Conservation (phyloP, 2,888 invertebrate species). For the Patella ulyssiponensis region DNA sequence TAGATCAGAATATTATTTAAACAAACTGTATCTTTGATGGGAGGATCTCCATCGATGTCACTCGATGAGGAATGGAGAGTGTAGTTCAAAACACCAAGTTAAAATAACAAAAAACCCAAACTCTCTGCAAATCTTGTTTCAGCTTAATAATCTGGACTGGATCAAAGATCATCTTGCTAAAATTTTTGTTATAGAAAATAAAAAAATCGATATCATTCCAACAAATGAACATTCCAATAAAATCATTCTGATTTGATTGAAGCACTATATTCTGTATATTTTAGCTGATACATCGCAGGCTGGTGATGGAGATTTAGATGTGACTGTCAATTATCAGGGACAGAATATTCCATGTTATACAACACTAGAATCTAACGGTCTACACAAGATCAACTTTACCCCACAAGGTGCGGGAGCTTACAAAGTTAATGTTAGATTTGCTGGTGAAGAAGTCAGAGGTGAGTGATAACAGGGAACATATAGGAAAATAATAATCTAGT, state of each 20-base stretch:
- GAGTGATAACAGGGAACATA: constrained; percentile 22
- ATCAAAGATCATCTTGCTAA: too few species aligned
- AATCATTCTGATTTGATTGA: too few species aligned
- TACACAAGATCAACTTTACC: constrained; percentile 75
- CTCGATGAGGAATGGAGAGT: background rate
- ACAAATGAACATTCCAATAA: too few species aligned
- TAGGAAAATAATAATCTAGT: background rate
- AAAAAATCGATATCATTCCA: too few species aligned
- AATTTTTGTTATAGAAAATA: too few species aligned
- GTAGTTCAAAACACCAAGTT: background rate
- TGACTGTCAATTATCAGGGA: constrained; percentile 84
- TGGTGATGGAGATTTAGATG: constrained; percentile 89
- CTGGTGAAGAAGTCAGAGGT: constrained; percentile 89
- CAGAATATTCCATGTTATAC: constrained; percentile 80
- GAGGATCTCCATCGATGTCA: background rate
- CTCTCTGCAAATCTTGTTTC: too few species aligned
- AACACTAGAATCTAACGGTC: constrained; percentile 79
- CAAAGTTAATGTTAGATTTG: constrained; percentile 92
- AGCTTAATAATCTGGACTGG: too few species aligned
- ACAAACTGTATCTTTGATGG: background rate
- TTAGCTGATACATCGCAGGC: constrained; percentile 82
- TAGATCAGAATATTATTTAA: background rate
- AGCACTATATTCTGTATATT: background rate
- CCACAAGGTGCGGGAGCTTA: constrained; percentile 77
- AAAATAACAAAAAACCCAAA: background rate